Evolutionary conservation across 1,140 invertebrate species (phyloP).

Genomic region (Sesamia nonagrioides): DNA sequence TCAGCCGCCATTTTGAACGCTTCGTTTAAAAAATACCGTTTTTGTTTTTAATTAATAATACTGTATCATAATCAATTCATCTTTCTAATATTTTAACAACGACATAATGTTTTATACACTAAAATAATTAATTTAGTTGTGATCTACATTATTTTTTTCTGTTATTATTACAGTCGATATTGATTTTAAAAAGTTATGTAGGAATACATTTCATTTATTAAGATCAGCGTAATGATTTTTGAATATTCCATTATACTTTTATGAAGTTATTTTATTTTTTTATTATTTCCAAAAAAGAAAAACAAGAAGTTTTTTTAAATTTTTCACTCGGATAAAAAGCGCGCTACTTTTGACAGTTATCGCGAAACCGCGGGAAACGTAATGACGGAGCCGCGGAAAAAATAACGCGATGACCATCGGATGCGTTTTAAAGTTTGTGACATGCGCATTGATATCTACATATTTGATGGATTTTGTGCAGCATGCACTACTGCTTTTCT

Average conservation of each 20-base stretch:
- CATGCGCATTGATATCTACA: conserved; percentile 72
- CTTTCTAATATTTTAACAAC: neutral
- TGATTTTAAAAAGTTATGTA: conserved; percentile 9
- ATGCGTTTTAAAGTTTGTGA: conserved; percentile 65
- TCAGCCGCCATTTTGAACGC: conserved; percentile 73
- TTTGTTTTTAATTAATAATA: neutral
- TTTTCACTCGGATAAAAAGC: conserved; percentile 52
- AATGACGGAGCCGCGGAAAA: conserved; percentile 71
- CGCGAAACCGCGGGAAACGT: conserved; percentile 75
- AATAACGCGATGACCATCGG: conserved; percentile 57
- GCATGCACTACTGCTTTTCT: neutral
- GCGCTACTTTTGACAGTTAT: conserved; percentile 69
- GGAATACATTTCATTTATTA: neutral
- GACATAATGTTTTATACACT: neutral
- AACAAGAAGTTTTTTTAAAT: conserved; percentile 26
- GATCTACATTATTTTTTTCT: conserved; percentile 47
- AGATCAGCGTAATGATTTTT: neutral
- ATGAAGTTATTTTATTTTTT: no score
- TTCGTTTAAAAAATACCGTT: conserved; percentile 5
- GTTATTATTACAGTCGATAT: no score
- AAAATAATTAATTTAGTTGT: neutral
- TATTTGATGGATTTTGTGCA: neutral
- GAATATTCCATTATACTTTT: conserved; percentile 14
- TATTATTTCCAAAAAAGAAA: conserved; percentile 5
- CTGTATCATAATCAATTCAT: neutral